Percentiles rank a stretch among this genome's conserved stretches.
Conservation (phyloP, 2,888 invertebrate genomes). For the Drosophila pegasa region DNA sequence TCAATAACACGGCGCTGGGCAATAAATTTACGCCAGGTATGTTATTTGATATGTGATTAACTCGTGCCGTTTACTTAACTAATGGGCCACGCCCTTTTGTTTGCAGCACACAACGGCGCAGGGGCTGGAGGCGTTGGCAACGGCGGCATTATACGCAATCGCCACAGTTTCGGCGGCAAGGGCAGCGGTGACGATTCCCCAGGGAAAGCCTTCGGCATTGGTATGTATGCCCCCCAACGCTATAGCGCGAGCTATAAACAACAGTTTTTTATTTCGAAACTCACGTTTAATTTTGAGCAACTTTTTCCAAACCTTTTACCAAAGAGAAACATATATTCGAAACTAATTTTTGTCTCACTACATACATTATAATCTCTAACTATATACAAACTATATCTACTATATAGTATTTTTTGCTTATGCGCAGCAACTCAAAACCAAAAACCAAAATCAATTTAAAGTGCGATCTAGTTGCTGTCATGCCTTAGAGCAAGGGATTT, state of each 20-base stretch:
- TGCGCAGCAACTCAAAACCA: slow-evolving; percentile 56
- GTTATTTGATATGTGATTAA: slow-evolving; percentile 20
- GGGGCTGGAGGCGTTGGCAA: slow-evolving; percentile 18
- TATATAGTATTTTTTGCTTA: slow-evolving; percentile 58
- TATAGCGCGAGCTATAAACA: slow-evolving; percentile 12
- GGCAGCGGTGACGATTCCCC: slow-evolving; percentile 86
- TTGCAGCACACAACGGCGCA: slow-evolving; percentile 66
- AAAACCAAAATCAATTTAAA: slow-evolving; percentile 19
- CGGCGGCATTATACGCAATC: slow-evolving; percentile 80
- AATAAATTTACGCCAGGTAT: slow-evolving; percentile 67
- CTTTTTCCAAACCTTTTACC: slow-evolving; percentile 40
- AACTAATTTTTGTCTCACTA: slow-evolving; percentile 48
- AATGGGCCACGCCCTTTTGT: slow-evolving; percentile 12
- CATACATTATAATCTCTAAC: slow-evolving; percentile 52
- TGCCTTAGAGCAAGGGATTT: slow-evolving; percentile 71
- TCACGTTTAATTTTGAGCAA: slow-evolving; percentile 67
- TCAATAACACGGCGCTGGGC: slow-evolving; percentile 88
- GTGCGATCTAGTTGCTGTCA: slow-evolving; percentile 61
- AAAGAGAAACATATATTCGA: slow-evolving; percentile 40
- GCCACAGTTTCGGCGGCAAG: slow-evolving; percentile 88
- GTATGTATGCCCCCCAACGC: slow-evolving; percentile 85
- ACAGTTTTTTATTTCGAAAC: slow-evolving; percentile 43
- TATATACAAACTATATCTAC: slow-evolving; percentile 46
- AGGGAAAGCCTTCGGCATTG: slow-evolving; percentile 93
- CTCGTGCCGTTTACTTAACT: slow-evolving; percentile 10